Conservation (phyloP, 2,888 invertebrate genomes). For the Lasioglossum malachurum region DNA sequence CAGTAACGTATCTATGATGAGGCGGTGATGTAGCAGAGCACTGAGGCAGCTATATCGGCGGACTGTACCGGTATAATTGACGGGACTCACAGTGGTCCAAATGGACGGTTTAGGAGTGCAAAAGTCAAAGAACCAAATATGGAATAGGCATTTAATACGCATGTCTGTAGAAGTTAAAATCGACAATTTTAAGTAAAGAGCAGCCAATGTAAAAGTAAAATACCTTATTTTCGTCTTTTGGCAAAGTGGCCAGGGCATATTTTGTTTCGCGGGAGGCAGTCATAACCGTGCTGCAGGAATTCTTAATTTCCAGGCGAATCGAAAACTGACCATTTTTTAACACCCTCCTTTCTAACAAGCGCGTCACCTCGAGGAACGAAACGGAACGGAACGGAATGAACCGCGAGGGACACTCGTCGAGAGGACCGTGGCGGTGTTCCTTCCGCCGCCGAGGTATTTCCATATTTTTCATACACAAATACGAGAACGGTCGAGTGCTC, state of each 20-base stretch:
- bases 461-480: constrained; percentile 14
- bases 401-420: not conserved
- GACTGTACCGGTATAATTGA: no score
- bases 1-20: no score
- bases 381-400: not conserved
- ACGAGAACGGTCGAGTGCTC: constrained; percentile 1
- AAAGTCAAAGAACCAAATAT: no score
- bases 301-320: not conserved
- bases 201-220: not conserved
- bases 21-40: no score
- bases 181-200: no score
- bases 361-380: not conserved
- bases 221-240: not conserved
- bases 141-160: no score
- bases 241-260: not conserved
- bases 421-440: not conserved
- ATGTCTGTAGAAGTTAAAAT: no score
- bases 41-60: no score
- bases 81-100: no score
- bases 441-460: constrained; percentile 1
- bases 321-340: not conserved
- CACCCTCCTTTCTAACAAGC: not conserved
- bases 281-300: not conserved
- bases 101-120: no score
- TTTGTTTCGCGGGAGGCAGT: not conserved